A percentile compares a stretch with the other conserved stretches of the same genome.
Conservation (phyloP, 2,888 invertebrate genomes). For the Hypolimnas misippus region DNA sequence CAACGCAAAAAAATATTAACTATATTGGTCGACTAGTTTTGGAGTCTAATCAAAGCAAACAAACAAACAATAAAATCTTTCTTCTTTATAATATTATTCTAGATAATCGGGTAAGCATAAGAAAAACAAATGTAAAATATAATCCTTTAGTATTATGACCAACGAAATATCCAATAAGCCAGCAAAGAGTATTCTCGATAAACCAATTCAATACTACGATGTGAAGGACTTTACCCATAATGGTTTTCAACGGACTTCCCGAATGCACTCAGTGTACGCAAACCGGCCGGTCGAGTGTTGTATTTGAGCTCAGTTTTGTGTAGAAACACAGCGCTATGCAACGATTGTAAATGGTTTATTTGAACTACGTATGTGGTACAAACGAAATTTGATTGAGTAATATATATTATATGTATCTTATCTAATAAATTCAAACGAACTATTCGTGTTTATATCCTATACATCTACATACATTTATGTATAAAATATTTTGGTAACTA, state of each 20-base stretch:
- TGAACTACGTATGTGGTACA: slow-evolving; percentile 11
- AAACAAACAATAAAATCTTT: too few relatives aligned
- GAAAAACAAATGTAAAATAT: too few relatives aligned
- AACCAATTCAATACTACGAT: background rate
- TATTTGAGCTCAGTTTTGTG: slow-evolving; percentile 20
- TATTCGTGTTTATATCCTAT: too few relatives aligned
- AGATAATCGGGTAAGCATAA: too few relatives aligned
- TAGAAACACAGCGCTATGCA: slow-evolving; percentile 16
- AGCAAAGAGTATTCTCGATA: background rate
- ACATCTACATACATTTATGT: too few relatives aligned
- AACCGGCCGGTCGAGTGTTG: slow-evolving; percentile 9
- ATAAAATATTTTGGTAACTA: background rate
- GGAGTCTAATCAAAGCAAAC: too few relatives aligned
- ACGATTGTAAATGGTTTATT: slow-evolving; percentile 16
- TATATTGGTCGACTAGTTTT: too few relatives aligned
- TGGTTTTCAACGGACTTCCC: slow-evolving; percentile 5
- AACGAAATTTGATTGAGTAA: background rate
- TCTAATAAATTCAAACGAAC: too few relatives aligned
- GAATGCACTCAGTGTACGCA: slow-evolving; percentile 13
- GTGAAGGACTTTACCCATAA: background rate
- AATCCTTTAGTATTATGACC: background rate
- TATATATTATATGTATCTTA: too few relatives aligned
- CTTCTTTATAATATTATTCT: too few relatives aligned
- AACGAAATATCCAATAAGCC: background rate
- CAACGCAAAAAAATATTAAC: too few relatives aligned